Base-by-base conservation (phyloP, 2,888 invertebrate species). In the Saturnia japonica region DNA sequence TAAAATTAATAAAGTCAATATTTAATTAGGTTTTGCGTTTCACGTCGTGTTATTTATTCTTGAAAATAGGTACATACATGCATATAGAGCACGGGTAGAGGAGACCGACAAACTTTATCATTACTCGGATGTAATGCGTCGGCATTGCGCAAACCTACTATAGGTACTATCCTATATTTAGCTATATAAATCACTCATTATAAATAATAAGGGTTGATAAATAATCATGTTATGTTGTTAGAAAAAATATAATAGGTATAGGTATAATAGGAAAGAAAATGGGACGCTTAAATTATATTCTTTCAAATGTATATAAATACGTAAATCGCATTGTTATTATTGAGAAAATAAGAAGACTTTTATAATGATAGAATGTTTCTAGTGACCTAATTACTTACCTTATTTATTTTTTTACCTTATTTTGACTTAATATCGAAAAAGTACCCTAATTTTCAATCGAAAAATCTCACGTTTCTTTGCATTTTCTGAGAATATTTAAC, bases 21-120 rank as follows among this genome's bases (percentile, higher is more conserved):
- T 64, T 64, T 19, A 4, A 19, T 51, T 51, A 54, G 16, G 40
- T 70, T 54, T 47, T 67, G 14, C 14, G 11, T 57, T 57, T 28
- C 4, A 57, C 57, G 22, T 12, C 19, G 25, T 4, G 25, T 57
- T 25, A 57, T 57, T 2, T 67, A 66, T 40, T 70, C 22, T 66
- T 67, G 42, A 54, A 40, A 47, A 12, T 34, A 34, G 2, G 34
- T 42, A 67, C 70, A 42, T 73, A 72, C 70, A 67, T 72, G 72
- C 60, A 74, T 64, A 73, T 73, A 74, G 66, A 77, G 77, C 79
- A 82, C 77, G 82, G 75, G 78, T 81, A 82, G 81, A 78, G 78
- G 82, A 81, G 86, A 89, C 91, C 93, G 93, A 92, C 93, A 93
- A 93, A 93, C 88, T 93, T 93, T 93, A 93, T 93, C 93, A 85